Evolutionary conservation across 1,140 invertebrate species (phyloP).

Genomic region (Macrotrachela quadricornifera): DNA sequence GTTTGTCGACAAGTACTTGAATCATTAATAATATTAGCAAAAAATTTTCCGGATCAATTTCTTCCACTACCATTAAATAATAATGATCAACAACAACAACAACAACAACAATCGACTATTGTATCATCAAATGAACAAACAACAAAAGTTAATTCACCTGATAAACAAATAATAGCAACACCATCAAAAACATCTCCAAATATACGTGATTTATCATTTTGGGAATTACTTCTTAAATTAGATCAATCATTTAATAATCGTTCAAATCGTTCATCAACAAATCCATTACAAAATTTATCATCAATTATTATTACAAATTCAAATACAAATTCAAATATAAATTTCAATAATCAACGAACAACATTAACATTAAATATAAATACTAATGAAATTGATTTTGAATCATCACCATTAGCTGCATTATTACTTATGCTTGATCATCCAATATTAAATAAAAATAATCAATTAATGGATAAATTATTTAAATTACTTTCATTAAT

Average conservation of each 20-base stretch:
- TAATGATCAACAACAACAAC: constrained; percentile 15
- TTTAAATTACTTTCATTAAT: constrained; percentile 46
- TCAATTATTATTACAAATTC: constrained; percentile 16
- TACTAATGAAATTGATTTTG: constrained; percentile 23
- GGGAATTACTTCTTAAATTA: constrained; percentile 48
- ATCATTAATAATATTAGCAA: constrained; percentile 54
- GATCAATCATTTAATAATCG: constrained; percentile 39
- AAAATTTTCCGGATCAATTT: constrained; percentile 48
- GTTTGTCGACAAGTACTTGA: constrained; percentile 59
- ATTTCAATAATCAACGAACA: constrained; percentile 10
- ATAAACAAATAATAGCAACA: constrained; percentile 7
- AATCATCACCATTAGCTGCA: constrained; percentile 53
- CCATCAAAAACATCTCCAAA: background rate
- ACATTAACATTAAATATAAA: no score
- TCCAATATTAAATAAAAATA: constrained; percentile 51
- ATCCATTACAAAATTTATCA: constrained; percentile 10
- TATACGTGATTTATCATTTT: constrained; percentile 36
- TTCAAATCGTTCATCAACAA: constrained; percentile 12
- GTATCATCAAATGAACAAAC: constrained; percentile 16
- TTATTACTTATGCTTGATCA: constrained; percentile 58
- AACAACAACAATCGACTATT: constrained; percentile 22
- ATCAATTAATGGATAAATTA: constrained; percentile 56
- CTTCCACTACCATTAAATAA: constrained; percentile 36
- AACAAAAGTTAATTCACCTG: constrained; percentile 8
- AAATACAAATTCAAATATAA: constrained; percentile 12